phyloP scores from a whole-genome alignment of 1,140 invertebrate genomes.

The Dendroctonus ponderosae region DNA sequence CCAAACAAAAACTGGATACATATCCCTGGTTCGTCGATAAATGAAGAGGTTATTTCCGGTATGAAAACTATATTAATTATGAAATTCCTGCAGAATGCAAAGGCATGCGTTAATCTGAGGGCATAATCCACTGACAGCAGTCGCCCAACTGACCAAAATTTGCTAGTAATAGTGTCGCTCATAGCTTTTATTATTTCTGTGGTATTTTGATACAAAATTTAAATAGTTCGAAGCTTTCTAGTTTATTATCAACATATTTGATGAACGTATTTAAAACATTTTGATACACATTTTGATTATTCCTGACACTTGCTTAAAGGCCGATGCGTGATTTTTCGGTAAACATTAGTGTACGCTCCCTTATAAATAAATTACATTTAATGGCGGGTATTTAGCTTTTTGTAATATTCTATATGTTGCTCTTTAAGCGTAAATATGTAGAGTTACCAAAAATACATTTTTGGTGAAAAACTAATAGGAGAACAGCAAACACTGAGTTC shows the following conservation, averaged over 20 bases:
- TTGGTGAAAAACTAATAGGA: too few relatives aligned
- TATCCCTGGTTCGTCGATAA: slow-evolving; percentile 14
- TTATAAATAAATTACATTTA: too few relatives aligned
- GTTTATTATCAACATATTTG: too few relatives aligned
- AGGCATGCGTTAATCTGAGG: slow-evolving; percentile 3
- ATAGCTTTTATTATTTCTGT: not conserved
- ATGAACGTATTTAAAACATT: not conserved
- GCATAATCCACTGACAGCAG: slow-evolving; percentile 9
- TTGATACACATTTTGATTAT: not conserved
- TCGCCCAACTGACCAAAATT: slow-evolving; percentile 7
- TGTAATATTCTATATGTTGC: too few relatives aligned
- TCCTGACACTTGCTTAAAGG: not conserved
- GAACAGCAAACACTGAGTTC: too few relatives aligned
- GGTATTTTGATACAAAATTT: not conserved
- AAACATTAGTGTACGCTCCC: too few relatives aligned
- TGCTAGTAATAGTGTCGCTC: slow-evolving; percentile 4
- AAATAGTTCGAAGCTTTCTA: not conserved
- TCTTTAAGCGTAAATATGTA: too few relatives aligned
- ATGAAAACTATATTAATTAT: slow-evolving; percentile 26
- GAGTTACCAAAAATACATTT: too few relatives aligned
- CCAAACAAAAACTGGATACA: not conserved
- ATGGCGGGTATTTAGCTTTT: too few relatives aligned
- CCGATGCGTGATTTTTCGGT: not conserved
- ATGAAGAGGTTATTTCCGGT: slow-evolving; percentile 13
- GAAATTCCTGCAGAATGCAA: slow-evolving; percentile 21